Base-by-base conservation (phyloP, 2,113 vertebrate genomes). In the Austrofundulus limnaeus region DNA sequence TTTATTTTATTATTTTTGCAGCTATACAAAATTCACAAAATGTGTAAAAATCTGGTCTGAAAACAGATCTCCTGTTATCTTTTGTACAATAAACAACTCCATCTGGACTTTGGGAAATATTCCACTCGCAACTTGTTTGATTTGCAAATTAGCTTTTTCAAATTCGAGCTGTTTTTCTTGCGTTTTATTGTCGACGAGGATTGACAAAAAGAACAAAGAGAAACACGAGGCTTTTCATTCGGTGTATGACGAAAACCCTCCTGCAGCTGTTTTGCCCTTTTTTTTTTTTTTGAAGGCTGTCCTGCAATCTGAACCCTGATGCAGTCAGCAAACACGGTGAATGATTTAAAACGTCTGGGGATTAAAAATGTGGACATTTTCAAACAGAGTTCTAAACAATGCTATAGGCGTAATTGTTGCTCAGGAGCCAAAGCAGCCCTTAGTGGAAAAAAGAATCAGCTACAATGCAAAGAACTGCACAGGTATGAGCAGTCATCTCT, bases 201-300 rank as follows among this genome's bases (percentile, higher is more conserved):
- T 7, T 42, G 31, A 1, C 10, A 34, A 34, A 34, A 34, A 34
- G 45, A 39, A 16, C 13, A 2, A 34, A 24, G 60, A 21, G 15
- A 61, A 46, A 65, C 41, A 62, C 24, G 50, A n/a, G 38, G 43
- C 19, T 16, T 31, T 17, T 52, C n/a, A 67, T 20, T 61, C 34
- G 17, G 38, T 54, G 19, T 37, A 23, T 63, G 61, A 71, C 39
- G 21, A 46, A 77, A 38, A 53, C 34, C 34, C 14, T 56, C 56
- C 61, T 64, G 60, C 65, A 24, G 73, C 41, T 66, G 45, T 24
- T 66, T 57, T 57, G 31, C 51, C 63, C 53, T 70, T 72, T n/a
- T n/a, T n/a, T n/a, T n/a, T n/a, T n/a, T n/a, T n/a, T n/a, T 80
- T 60, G 61, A 77, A 77, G 45, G 20, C 24, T 53, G 43, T 53